These are phyloP conservation scores for Gasterosteus nipponicus DNA, from an alignment of 2,113 vertebrate genomes.

Conservation along the genomic window DNA sequence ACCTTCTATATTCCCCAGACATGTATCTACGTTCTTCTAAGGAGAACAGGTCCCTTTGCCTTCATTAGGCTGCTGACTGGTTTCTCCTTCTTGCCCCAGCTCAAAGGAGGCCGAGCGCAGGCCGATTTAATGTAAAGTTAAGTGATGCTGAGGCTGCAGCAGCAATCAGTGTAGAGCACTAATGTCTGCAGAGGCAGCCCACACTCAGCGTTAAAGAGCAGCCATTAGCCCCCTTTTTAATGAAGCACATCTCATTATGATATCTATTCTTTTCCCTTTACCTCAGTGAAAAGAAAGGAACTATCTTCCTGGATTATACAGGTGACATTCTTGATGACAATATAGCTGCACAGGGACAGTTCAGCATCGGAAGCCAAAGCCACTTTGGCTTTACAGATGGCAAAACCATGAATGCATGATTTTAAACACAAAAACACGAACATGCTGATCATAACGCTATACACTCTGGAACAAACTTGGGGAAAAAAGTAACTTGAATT, in stretches of 20 bases:
- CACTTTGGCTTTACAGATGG: conserved; percentile 52
- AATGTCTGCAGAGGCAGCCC: conserved; percentile 71
- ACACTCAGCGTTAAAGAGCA: conserved; percentile 69
- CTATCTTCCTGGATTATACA: conserved; percentile 62
- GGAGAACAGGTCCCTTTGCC: conserved; percentile 66
- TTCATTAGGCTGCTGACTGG: conserved; percentile 76
- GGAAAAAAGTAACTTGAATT: background rate
- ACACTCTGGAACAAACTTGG: background rate
- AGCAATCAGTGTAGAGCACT: conserved; percentile 70
- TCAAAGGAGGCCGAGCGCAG: conserved; percentile 68
- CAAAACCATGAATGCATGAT: conserved; percentile 24
- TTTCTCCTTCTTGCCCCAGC: conserved; percentile 57
- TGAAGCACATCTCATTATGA: conserved; percentile 75
- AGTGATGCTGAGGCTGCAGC: conserved; percentile 77
- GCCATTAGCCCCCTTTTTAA: conserved; percentile 78
- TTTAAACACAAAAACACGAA: conserved; percentile 43
- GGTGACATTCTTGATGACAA: conserved; percentile 54
- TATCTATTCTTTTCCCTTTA: conserved; percentile 69
- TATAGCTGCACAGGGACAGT: conserved; percentile 56
- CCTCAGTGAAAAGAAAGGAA: conserved; percentile 63
- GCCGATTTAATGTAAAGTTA: conserved; percentile 75
- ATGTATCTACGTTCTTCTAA: conserved; percentile 60
- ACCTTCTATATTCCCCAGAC: conserved; percentile 34
- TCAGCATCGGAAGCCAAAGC: conserved; percentile 32
- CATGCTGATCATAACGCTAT: conserved; percentile 15